A percentile compares a stretch with the other conserved stretches of the same genome.
Evolutionary conservation across 2,797 vertebrate genomes (phyloP).

Genomic region (Lithobates sylvaticus): DNA sequence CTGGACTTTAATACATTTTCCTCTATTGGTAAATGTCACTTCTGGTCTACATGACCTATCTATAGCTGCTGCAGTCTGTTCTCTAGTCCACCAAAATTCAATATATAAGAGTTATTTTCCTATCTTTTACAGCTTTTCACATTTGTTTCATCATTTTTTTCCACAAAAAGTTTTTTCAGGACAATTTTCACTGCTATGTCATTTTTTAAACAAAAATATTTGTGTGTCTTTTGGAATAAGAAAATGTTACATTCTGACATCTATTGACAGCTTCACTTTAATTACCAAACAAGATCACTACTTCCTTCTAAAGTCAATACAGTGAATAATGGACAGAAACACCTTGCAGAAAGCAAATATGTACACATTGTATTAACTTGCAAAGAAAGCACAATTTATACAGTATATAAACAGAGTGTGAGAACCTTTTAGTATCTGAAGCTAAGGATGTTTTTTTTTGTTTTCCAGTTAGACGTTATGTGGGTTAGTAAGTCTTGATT

Average conservation of each 20-base stretch:
- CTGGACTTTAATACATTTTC: too few relatives aligned
- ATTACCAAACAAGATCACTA: neutral
- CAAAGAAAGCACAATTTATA: slow-evolving; percentile 14
- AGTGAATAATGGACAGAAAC: neutral
- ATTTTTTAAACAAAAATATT: too few relatives aligned
- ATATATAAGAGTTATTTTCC: too few relatives aligned
- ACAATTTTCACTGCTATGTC: too few relatives aligned
- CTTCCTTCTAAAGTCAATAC: neutral
- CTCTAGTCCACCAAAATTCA: too few relatives aligned
- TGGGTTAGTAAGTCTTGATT: slow-evolving; percentile 72
- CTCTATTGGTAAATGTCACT: too few relatives aligned
- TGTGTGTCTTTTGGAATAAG: neutral
- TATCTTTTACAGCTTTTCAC: too few relatives aligned
- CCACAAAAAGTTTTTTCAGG: too few relatives aligned
- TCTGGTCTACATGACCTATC: too few relatives aligned
- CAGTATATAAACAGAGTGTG: slow-evolving; percentile 16
- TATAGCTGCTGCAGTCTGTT: too few relatives aligned
- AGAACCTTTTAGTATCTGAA: slow-evolving; percentile 8
- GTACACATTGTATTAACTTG: slow-evolving; percentile 29
- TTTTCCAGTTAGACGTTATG: neutral
- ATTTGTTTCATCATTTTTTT: too few relatives aligned
- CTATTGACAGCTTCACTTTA: neutral
- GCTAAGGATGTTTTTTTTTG: neutral
- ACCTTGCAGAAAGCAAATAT: neutral
- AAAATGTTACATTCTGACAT: neutral